These are phyloP conservation scores for Tapirus indicus DNA, from an alignment of 2,797 vertebrate genomes.

Conservation along the genomic window DNA sequence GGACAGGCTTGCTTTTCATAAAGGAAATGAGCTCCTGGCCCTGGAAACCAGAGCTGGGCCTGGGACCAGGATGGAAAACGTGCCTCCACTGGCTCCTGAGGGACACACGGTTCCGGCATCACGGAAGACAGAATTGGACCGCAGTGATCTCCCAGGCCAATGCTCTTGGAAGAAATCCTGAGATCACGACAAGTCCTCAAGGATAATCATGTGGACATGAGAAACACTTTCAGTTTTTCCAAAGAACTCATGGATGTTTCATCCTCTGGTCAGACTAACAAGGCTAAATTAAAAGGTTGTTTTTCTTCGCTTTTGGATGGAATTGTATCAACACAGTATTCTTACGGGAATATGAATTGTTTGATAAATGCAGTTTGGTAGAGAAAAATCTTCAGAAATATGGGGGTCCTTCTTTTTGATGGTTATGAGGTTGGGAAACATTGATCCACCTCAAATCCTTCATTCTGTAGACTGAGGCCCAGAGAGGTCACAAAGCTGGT, in stretches of 20 bases:
- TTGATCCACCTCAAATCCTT: neutral
- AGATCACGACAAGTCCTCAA: neutral
- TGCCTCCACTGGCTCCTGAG: conserved; percentile 49
- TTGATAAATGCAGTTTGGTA: neutral
- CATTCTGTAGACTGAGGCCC: neutral
- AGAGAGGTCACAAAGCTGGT: neutral
- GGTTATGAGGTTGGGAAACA: neutral
- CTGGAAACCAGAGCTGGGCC: conserved; percentile 81
- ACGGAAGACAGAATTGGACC: neutral
- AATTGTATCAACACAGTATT: neutral
- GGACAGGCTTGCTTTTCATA: conserved; percentile 77
- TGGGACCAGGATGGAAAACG: conserved; percentile 71
- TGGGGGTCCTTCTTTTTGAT: neutral
- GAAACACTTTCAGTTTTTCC: neutral
- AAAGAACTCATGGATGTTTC: neutral
- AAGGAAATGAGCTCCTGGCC: conserved; percentile 80
- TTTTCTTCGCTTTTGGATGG: conserved; percentile 38
- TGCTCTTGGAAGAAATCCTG: neutral
- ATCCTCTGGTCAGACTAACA: neutral
- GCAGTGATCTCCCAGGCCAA: neutral
- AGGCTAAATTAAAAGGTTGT: neutral
- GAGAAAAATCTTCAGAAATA: conserved; percentile 23
- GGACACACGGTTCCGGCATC: neutral
- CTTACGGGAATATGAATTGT: conserved; percentile 2
- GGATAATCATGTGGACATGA: neutral